Evolutionary conservation across 2,113 vertebrate genomes (phyloP).

Genomic region (Mastomys natalensis): DNA sequence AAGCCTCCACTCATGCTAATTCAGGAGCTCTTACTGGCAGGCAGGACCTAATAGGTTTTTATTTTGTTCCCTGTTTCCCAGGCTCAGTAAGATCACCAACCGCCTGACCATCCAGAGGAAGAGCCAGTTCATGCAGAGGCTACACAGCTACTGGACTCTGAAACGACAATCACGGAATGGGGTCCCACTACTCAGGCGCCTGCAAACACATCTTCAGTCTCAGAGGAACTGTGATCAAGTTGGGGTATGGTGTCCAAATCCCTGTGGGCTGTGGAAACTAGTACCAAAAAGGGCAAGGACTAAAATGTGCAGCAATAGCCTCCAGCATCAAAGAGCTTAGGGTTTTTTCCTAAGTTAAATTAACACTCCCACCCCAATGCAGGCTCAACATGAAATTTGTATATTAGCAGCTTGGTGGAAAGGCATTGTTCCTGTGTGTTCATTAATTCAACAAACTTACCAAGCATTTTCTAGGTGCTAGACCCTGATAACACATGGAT

Average conservation of each 20-base stretch:
- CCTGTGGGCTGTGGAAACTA: constrained; percentile 42
- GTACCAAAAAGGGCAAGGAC: neutral
- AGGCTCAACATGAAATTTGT: neutral
- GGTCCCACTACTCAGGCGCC: constrained; percentile 95
- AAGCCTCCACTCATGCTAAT: neutral
- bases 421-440: neutral
- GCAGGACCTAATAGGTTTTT: constrained; percentile 1
- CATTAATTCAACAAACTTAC: neutral
- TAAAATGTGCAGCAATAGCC: neutral
- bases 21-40: constrained; percentile 30
- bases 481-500: neutral
- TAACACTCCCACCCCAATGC: neutral
- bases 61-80: constrained; percentile 79
- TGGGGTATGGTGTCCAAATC: constrained; percentile 59
- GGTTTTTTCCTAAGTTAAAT: neutral
- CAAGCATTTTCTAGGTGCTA: neutral
- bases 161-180: constrained; percentile 99
- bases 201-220: constrained; percentile 98
- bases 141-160: constrained; percentile 99
- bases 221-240: constrained; percentile 95
- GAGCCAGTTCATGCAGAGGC: constrained; percentile 99
- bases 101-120: constrained; percentile 97
- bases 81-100: constrained; percentile 98
- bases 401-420: neutral
- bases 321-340: neutral